Percentiles rank a stretch among this genome's conserved stretches.
These are phyloP conservation scores for Columba livia DNA, from an alignment of 2,113 vertebrate genomes.

Conservation along the genomic window DNA sequence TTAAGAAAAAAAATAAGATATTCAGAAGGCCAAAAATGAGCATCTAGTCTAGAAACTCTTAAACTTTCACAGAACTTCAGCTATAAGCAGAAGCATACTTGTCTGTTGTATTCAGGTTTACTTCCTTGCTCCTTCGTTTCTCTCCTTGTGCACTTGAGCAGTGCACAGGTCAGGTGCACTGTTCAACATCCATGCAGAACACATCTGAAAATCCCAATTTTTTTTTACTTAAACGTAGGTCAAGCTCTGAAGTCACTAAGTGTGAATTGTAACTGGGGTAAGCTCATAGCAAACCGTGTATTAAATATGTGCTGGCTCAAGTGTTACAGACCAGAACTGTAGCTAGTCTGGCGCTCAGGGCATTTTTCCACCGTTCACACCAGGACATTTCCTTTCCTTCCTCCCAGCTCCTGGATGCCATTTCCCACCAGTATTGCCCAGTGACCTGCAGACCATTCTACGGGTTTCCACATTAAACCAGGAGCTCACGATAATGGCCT, in stretches of 20 bases:
- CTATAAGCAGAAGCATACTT: not conserved
- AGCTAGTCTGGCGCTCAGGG: not conserved
- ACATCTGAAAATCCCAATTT: not conserved
- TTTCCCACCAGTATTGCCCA: not conserved
- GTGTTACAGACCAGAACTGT: not conserved
- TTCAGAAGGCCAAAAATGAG: not conserved
- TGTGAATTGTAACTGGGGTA: not conserved
- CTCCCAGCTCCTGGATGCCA: not conserved
- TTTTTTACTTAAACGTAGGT: not conserved
- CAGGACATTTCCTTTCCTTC: not conserved
- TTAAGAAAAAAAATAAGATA: not conserved
- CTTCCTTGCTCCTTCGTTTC: not conserved
- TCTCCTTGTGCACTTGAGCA: not conserved
- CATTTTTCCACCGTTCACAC: not conserved
- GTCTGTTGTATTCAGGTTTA: not conserved
- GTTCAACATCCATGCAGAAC: not conserved
- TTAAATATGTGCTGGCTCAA: not conserved
- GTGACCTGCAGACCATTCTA: not conserved
- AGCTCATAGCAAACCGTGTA: not conserved
- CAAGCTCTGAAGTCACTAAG: not conserved
- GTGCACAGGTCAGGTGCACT: not conserved
- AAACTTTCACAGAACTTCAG: not conserved
- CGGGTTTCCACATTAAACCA: not conserved
- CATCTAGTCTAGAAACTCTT: not conserved
- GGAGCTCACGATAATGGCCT: not conserved